Evolutionary conservation across 2,888 invertebrate genomes (phyloP), one percentile per base, ranked within the genome.

Genomic region (Abrostola triplasia): DNA sequence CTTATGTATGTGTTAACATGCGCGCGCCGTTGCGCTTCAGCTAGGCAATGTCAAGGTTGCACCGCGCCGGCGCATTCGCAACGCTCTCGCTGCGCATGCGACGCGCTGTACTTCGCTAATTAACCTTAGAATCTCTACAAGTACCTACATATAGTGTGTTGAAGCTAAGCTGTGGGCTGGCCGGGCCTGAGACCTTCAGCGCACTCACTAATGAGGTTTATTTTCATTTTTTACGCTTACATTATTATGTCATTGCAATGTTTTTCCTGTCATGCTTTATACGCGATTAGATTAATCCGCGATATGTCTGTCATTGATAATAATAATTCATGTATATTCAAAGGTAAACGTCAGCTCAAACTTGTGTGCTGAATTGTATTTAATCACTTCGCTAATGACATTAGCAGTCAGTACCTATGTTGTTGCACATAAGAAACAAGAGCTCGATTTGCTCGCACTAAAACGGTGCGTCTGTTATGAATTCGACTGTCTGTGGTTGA

Each of bases 1-100:
- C n/a, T n/a, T n/a, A 13, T 36, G 49, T 59, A 42, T 56, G 64
- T 24, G 50, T 37, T 54, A n/a, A 13, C 37, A 41, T 35, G 56
- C 51, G 38, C 41, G 51, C 49, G 50, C 49, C 44, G 49, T 40
- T 66, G 37, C 58, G 51, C 67, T 57, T 44, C 40, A 64, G 50
- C 52, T 47, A 56, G 56, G 48, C 80, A 79, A 73, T 77, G 77
- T 64, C 74, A 80, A 77, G 76, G 77, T 54, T 67, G 67, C 59
- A 59, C 65, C 48, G 51, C 59, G 61, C 65, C 48, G 51, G 61
- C 67, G 77, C 65, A 76, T 44, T 54, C 51, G 52, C 52, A 36
- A 40, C 63, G 36, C 59, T 36, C 54, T 36, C 54, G 63, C 52
- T 48, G 68, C 55, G 53, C 52, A 49, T 49, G 36, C 48, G 44